A percentile compares a stretch with the other conserved stretches of the same genome.
These are phyloP conservation scores for Oreohelix idahoensis DNA, from an alignment of 1,140 invertebrate species.

Conservation along the genomic window DNA sequence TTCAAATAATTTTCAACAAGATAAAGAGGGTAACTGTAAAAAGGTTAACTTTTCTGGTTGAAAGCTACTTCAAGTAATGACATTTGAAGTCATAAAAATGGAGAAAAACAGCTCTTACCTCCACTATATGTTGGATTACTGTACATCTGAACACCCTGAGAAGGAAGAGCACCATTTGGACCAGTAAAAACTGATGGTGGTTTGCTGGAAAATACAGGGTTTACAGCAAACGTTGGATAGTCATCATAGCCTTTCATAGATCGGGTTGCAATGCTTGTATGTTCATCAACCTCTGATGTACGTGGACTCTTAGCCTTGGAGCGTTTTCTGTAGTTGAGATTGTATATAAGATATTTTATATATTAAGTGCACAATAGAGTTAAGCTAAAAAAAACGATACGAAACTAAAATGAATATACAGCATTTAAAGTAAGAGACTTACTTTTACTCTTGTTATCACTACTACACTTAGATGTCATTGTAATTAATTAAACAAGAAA, in stretches of 20 bases:
- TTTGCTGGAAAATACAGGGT: conserved; percentile 27
- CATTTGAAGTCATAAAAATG: too few relatives aligned
- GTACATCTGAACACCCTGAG: neutral
- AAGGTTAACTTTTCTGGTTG: too few relatives aligned
- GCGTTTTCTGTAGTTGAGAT: neutral
- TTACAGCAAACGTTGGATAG: conserved; percentile 32
- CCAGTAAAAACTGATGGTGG: conserved; percentile 12
- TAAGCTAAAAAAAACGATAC: too few relatives aligned
- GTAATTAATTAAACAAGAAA: too few relatives aligned
- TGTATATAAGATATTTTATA: neutral
- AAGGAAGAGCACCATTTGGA: neutral
- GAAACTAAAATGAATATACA: too few relatives aligned
- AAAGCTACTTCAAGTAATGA: too few relatives aligned
- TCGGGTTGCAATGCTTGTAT: conserved; percentile 19
- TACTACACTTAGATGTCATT: too few relatives aligned
- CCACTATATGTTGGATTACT: conserved; percentile 21
- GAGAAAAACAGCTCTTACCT: conserved; percentile 23
- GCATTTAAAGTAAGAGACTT: too few relatives aligned
- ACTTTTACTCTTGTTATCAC: too few relatives aligned
- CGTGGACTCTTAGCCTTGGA: neutral
- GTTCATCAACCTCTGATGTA: conserved; percentile 19
- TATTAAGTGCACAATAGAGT: too few relatives aligned
- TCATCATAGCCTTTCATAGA: conserved; percentile 33
- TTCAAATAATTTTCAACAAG: too few relatives aligned
- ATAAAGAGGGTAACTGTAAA: too few relatives aligned